Base-by-base conservation (phyloP, 2,888 invertebrate species). In the Tridacna crocea region DNA sequence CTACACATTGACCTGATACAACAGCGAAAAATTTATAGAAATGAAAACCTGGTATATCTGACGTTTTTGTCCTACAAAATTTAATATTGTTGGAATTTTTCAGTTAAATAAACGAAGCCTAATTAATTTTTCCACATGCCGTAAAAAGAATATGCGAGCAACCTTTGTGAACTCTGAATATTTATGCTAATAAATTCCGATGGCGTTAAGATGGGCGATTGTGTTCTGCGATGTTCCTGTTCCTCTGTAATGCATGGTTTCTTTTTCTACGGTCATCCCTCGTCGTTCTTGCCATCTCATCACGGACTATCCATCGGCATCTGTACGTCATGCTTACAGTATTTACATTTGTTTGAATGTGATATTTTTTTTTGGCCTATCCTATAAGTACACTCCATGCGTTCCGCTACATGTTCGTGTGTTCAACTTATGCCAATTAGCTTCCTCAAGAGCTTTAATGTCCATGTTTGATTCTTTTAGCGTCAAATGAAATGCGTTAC, bases 191-290 rank as follows among this genome's bases (percentile, higher is more conserved):
- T 85, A 73, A 85, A 72, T 66, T 76, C 48, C 76, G 19, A 51
- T 66, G 48, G 66, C 24, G 51, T 75, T 22, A 77, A 66, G 66
- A 85, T 85, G 85, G 77, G 77, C 68, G 82, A 82, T 15, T 79
- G 84, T 55, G 24, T 72, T 51, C 24, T 75, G 19, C 79, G 65
- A 22, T 85, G 85, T 47, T 77, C 72, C 1, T 85, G 85, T 73
- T 58, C 85, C 6, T 73, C 72, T 58, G 79, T 85, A 22, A 85
- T 85, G 85, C 85, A 85, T 82, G 85, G 85, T 75, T 82, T 85
- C 74, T 85, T 85, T 82, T 80, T 85, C 72, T 85, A 85, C 80
- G 85, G 85, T 51, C 80, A 80, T 65, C 68, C 74, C 22, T 48
- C 82, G 12, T 70, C 80, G 17, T 85, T 82, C 27, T 61, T 85